Base-by-base conservation (phyloP, 2,888 invertebrate genomes). In the Chalcosyrphus nemorum region DNA sequence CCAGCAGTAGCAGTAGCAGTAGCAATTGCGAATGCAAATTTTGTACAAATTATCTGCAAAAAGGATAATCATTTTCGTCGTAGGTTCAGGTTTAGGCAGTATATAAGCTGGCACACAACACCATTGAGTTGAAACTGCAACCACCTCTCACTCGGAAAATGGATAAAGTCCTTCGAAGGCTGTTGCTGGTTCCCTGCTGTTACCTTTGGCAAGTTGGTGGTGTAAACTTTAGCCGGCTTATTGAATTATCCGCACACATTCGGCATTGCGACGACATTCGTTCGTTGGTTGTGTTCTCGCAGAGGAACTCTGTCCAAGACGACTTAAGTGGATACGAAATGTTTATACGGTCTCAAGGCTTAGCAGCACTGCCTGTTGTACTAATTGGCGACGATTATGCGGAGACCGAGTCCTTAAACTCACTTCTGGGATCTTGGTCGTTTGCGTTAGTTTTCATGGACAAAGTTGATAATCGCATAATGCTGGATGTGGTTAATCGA, bases 31-130 rank as follows among this genome's bases (percentile, higher is more conserved):
- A 68, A 59, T 24, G 50, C 19, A 65, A 35, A 63, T 29, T 63
- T 52, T 65, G 13, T n/a, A 29, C 65, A 71, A 76, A 76, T 76
- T 76, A 59, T 71, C 35, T 9, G 38, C 27, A 59, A 76, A 71
- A 59, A 27, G 50, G 59, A 71, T 61, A 68, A 52, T 72, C 52
- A 24, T 29, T 52, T 17, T 21, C 27, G 4, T 11, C 9, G 35
- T 4, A 52, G 43, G 11, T 4, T 9, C 9, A 2, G 7, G 45
- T 32, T n/a, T n/a, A n/a, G n/a, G 32, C 35, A 45, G n/a, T 41
- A n/a, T 81, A 81, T 76, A 81, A 76, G 71, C 76, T 71, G 29
- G 29, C 50, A 41, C 45, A 38, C 52, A 50, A 24, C n/a, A 47
- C 32, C 15, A 24, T 4, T 7, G 52, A 76, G 65, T 71, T 27